Conservation (phyloP, 1,140 invertebrate species). For the Conus ventricosus region DNA sequence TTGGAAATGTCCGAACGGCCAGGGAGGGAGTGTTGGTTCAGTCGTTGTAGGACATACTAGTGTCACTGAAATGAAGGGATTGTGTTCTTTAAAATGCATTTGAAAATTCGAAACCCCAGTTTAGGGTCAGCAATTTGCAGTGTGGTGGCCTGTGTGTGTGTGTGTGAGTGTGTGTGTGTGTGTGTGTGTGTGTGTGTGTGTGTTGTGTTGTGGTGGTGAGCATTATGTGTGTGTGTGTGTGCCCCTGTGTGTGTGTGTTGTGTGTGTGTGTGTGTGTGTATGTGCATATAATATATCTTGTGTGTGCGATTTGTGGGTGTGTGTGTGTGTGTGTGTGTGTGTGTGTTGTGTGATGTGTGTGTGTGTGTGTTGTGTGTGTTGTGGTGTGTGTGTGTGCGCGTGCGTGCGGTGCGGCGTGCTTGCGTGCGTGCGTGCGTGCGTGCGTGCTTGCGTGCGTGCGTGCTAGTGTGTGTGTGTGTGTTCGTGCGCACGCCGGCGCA, state of each 20-base stretch:
- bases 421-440: neutral
- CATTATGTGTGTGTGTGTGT: neutral
- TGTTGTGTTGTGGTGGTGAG: neutral
- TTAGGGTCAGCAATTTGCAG: no score
- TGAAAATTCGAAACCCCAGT: no score
- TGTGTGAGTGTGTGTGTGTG: neutral
- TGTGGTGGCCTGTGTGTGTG: neutral
- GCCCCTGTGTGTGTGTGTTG: neutral
- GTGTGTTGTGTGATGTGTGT: no score
- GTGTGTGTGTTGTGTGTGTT: no score
- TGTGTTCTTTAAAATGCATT: no score
- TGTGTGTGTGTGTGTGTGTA: neutral
- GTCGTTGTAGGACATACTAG: no score
- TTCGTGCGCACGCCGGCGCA: neutral
- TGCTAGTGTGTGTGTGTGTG: constrained; percentile 9
- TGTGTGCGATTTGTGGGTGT: neutral
- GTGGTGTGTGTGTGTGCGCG: no score
- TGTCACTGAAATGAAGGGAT: no score
- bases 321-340: no score
- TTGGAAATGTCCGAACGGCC: no score
- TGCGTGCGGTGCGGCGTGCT: no score
- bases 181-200: constrained; percentile 3
- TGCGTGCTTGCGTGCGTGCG: neutral
- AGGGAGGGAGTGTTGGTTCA: no score
- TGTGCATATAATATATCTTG: neutral